Conservation (phyloP, 2,797 vertebrate genomes). For the Orientallactaga sibirica region DNA sequence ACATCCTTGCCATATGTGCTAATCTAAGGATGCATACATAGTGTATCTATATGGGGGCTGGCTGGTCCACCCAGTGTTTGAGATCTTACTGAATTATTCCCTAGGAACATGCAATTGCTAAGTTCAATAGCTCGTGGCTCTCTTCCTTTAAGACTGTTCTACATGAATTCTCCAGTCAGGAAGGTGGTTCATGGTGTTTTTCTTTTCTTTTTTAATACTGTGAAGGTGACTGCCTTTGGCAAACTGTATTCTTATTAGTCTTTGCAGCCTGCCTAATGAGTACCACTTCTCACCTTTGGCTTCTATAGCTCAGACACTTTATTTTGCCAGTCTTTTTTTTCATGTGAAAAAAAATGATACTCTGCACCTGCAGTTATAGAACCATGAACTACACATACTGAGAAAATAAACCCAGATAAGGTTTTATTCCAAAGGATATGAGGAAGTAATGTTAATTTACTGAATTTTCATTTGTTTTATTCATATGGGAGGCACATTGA, state of each 20-base stretch:
- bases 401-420: conserved; percentile 37
- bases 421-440: conserved; percentile 53
- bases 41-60: background rate
- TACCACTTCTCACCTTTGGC: background rate
- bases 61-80: background rate
- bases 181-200: background rate
- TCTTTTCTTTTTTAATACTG: conserved; percentile 34
- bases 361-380: conserved; percentile 48
- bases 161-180: background rate
- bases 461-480: conserved; percentile 63
- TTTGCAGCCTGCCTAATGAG: conserved; percentile 36
- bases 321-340: conserved; percentile 49
- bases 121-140: background rate
- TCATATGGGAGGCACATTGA: background rate
- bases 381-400: background rate
- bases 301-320: conserved; percentile 56
- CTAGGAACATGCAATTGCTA: background rate
- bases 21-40: background rate
- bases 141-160: background rate
- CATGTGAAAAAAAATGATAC: conserved; percentile 32
- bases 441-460: conserved; percentile 46
- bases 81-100: background rate
- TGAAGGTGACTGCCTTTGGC: conserved; percentile 56
- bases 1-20: background rate
- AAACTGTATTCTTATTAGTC: conserved; percentile 51